A percentile compares a stretch with the other conserved stretches of the same genome.
Evolutionary conservation across 2,888 invertebrate genomes (phyloP).

Genomic region (Spilarctia lutea): DNA sequence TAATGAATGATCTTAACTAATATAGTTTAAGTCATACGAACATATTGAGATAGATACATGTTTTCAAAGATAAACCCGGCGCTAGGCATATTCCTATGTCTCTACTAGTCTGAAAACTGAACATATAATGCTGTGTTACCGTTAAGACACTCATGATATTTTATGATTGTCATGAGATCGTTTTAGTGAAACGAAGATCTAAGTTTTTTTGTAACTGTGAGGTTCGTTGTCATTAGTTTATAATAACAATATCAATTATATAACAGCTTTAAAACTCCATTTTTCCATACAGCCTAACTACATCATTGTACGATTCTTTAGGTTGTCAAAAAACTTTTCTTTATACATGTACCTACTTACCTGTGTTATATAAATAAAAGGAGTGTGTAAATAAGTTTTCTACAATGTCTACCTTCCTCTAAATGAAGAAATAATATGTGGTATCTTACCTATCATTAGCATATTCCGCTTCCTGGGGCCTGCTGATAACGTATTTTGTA

Average conservation of each 20-base stretch:
- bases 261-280: background rate
- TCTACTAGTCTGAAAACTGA: background rate
- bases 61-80: too few relatives aligned
- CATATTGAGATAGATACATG: background rate
- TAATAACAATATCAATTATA: too few relatives aligned
- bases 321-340: background rate
- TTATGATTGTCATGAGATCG: background rate
- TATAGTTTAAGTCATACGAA: background rate
- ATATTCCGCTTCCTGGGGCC: constrained; percentile 60
- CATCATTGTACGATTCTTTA: background rate
- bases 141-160: background rate
- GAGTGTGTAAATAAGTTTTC: background rate
- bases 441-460: constrained; percentile 58
- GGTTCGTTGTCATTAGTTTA: background rate
- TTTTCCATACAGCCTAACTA: too few relatives aligned
- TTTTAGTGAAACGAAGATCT: background rate
- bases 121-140: background rate
- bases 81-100: too few relatives aligned
- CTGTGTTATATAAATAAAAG: background rate
- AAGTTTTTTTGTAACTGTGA: background rate
- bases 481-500: constrained; percentile 42
- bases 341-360: background rate
- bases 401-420: background rate
- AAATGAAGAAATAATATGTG: background rate
- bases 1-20: background rate